These are phyloP conservation scores for Tinea pellionella DNA, from an alignment of 2,888 invertebrate genomes.

Conservation along the genomic window DNA sequence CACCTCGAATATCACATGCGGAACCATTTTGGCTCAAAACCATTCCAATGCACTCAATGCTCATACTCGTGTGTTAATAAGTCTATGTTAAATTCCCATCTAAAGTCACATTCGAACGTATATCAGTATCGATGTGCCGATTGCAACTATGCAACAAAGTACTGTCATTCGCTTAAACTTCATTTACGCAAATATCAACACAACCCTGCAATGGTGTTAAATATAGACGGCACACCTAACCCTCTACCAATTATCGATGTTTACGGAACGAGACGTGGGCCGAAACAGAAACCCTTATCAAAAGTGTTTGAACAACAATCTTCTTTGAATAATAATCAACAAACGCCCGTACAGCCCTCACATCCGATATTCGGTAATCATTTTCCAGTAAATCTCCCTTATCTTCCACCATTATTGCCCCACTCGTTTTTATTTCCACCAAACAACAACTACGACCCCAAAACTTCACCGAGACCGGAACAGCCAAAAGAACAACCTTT, in stretches of 20 bases:
- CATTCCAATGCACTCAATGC: conserved; percentile 93
- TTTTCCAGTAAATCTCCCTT: conserved; percentile 56
- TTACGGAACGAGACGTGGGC: conserved; percentile 89
- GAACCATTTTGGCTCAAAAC: conserved; percentile 95
- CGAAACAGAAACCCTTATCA: conserved; percentile 71
- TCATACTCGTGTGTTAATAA: conserved; percentile 95
- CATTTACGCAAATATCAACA: conserved; percentile 94
- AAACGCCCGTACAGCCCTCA: conserved; percentile 31
- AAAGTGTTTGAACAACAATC: conserved; percentile 48
- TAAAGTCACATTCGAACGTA: conserved; percentile 93
- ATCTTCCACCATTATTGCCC: conserved; percentile 56
- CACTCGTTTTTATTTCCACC: conserved; percentile 61
- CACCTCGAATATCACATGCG: conserved; percentile 97
- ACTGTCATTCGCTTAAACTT: conserved; percentile 95
- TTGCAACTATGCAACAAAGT: conserved; percentile 97
- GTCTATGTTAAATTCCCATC: conserved; percentile 98
- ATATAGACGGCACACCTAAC: conserved; percentile 90
- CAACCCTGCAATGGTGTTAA: conserved; percentile 89
- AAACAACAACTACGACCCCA: conserved; percentile 44
- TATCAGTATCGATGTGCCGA: conserved; percentile 94
- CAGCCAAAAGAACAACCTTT: conserved; percentile 29
- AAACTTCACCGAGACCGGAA: conserved; percentile 40
- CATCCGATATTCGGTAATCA: conserved; percentile 55
- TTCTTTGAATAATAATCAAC: conserved; percentile 31
- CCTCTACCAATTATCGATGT: conserved; percentile 90